Conservation (phyloP, 2,797 vertebrate species). For the Tragelaphus oryx region DNA sequence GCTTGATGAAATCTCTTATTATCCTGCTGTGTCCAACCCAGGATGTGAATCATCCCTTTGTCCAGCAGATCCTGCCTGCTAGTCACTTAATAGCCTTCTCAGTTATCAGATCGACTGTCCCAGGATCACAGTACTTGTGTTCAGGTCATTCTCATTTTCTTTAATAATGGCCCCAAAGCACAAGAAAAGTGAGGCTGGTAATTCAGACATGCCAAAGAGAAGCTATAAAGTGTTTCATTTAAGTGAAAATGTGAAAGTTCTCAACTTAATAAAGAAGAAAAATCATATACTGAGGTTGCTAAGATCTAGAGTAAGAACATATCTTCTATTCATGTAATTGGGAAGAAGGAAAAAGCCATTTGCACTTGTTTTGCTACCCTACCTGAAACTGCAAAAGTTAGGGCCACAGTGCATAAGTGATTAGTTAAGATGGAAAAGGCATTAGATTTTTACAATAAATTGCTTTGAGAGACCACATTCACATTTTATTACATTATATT, state of each 20-base stretch:
- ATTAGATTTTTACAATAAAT: background rate
- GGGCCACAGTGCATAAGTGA: background rate
- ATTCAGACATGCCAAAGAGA: background rate
- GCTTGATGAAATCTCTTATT: background rate
- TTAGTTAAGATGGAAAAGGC: background rate
- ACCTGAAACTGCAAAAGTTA: background rate
- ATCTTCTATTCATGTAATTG: background rate
- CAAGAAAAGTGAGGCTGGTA: background rate
- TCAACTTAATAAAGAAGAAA: background rate
- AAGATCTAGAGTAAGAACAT: background rate
- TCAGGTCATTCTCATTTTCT: background rate
- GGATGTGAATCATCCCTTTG: background rate
- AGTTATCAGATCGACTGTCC: background rate
- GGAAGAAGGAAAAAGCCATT: background rate
- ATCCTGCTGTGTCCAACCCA: background rate
- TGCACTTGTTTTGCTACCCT: background rate
- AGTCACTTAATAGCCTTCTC: background rate
- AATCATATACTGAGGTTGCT: background rate
- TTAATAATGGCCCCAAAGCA: background rate
- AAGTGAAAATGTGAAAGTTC: background rate
- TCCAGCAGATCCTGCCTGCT: background rate
- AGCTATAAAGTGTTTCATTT: background rate
- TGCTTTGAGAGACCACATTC: background rate
- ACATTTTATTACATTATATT: background rate
- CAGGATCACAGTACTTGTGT: background rate